Evolutionary conservation across 2,888 invertebrate genomes (phyloP).

Genomic region (Lissocephala sabroskyi): DNA sequence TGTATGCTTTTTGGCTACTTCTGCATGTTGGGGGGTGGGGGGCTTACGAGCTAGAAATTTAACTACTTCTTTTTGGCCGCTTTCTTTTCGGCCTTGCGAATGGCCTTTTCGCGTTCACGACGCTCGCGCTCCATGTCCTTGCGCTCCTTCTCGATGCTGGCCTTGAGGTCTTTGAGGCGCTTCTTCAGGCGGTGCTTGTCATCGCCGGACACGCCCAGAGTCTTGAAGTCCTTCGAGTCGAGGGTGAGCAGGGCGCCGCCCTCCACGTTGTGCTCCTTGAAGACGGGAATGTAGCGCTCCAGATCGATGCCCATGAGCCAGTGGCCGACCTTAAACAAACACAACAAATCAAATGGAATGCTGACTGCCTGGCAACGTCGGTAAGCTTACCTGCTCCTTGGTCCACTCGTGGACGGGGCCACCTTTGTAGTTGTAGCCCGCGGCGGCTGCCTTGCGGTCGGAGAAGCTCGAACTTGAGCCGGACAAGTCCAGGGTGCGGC

Average conservation of each 20-base stretch:
- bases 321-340: conserved; percentile 83
- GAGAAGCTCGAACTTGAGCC: conserved; percentile 78
- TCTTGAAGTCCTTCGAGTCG: conserved; percentile 93
- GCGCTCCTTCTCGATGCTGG: conserved; percentile 81
- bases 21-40: too few species aligned
- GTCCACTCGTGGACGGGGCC: conserved; percentile 85
- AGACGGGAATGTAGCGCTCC: conserved; percentile 90
- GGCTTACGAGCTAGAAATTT: conserved; percentile 32
- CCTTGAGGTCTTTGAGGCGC: conserved; percentile 87
- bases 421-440: conserved; percentile 77
- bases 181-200: conserved; percentile 89
- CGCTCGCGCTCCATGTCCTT: conserved; percentile 88
- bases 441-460: conserved; percentile 76
- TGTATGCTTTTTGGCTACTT: conserved; percentile 59
- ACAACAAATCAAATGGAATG: too few species aligned
- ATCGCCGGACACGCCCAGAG: conserved; percentile 83
- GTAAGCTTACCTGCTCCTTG: conserved; percentile 78
- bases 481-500: conserved; percentile 74
- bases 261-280: conserved; percentile 90
- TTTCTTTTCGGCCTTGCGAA: conserved; percentile 89
- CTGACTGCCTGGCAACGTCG: too few species aligned
- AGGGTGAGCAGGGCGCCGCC: conserved; percentile 88
- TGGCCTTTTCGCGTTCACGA: conserved; percentile 86
- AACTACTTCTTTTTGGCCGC: conserved; percentile 79
- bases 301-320: conserved; percentile 89